phyloP scores from a whole-genome alignment of 2,888 invertebrate genomes.

The Orchestes rusci region DNA sequence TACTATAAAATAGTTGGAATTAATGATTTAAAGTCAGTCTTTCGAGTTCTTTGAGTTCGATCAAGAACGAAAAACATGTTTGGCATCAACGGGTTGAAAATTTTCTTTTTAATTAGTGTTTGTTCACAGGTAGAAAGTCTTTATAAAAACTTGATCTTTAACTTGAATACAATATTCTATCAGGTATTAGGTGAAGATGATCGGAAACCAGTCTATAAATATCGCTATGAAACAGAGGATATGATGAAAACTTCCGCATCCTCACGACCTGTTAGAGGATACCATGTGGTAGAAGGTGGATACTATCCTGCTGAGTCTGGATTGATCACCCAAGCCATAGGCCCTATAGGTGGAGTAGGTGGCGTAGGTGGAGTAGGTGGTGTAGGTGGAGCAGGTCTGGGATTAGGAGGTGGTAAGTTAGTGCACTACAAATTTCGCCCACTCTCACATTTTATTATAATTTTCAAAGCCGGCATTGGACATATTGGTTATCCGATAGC shows the following conservation, averaged over 20 bases:
- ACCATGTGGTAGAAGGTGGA: conserved; percentile 54
- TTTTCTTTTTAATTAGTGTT: conserved; percentile 6
- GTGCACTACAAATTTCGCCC: background rate
- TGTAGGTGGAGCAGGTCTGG: background rate
- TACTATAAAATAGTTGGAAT: conserved; percentile 25
- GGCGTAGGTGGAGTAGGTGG: conserved; percentile 13
- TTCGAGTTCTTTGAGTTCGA: no score
- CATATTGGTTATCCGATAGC: conserved; percentile 6
- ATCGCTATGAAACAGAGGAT: conserved; percentile 41
- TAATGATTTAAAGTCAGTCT: conserved; percentile 13
- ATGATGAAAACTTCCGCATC: conserved; percentile 41
- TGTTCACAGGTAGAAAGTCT: no score
- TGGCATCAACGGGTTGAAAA: conserved; percentile 7
- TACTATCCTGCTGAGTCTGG: conserved; percentile 45
- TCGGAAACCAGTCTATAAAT: conserved; percentile 25
- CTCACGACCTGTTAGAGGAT: conserved; percentile 44
- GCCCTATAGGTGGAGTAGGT: conserved; percentile 29
- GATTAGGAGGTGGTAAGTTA: background rate
- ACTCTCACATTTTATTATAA: background rate
- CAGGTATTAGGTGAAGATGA: no score
- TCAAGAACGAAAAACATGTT: conserved; percentile 9
- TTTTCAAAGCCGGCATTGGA: conserved; percentile 3
- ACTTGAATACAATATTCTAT: no score
- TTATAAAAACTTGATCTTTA: no score
- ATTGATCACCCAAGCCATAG: conserved; percentile 32